Evolutionary conservation across 2,797 vertebrate genomes (phyloP), one percentile per base, ranked within the genome.

Genomic region (Coluber constrictor): DNA sequence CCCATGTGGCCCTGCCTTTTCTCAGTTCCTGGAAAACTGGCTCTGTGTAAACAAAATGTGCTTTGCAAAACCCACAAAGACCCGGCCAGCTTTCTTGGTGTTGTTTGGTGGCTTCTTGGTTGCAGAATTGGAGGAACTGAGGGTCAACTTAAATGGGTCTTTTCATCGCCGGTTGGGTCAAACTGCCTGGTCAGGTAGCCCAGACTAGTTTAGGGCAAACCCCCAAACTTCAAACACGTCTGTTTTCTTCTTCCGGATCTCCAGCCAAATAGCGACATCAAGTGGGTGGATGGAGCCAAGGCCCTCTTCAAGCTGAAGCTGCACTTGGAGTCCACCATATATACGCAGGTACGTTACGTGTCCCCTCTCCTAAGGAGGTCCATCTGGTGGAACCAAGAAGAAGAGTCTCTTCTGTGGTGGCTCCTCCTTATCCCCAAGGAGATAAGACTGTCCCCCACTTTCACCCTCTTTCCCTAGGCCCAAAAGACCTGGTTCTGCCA

Each of bases 221-320:
- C 2, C 4, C 66, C 29, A 54, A 5, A 7, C 7, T 61, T 12
- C 37, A 56, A 29, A 91, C 37, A 29, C 4, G 9, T 3, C 10
- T 2, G 88, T 27, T 47, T 93, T 93, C 9, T 90, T 74, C 93
- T 92, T 95, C 97, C 55, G 95, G 3, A 97, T 97, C 79, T 23
- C 94, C 97, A 99, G 97, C 97, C 98, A 10, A 97, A 97, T 0
- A 90, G 98, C 5, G 99, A 99, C 94, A 97, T 98, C 20, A 99
- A 98, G 95, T 99, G 99, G 99, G 99, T 99, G 66, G 99, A 99
- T 96, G 99, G 99, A 94, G 98, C 97, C 96, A 99, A 99, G 97
- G 97, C 97, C 0, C 97, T 99, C 91, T 98, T 99, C 96, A 99
- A 98, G 98, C 97, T 99, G 95, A 98, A 97, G 97, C 98, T 97